These are phyloP conservation scores for Eutolmus rufibarbis DNA, from an alignment of 2,888 invertebrate species.

Conservation along the genomic window DNA sequence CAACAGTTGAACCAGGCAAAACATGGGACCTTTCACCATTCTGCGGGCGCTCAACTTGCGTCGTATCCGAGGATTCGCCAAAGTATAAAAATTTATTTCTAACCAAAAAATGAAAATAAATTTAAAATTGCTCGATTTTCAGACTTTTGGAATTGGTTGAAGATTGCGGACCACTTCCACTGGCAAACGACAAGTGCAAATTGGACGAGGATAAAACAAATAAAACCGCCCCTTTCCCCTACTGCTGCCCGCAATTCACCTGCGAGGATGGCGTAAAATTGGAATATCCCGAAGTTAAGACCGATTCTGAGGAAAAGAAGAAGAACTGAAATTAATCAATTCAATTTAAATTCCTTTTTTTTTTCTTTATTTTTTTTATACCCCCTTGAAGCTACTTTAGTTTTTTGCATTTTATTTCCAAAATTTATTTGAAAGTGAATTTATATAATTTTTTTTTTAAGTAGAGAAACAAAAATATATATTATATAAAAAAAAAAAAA, in stretches of 20 bases:
- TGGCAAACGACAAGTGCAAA: conserved; percentile 88
- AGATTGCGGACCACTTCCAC: conserved; percentile 87
- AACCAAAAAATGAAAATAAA: background rate
- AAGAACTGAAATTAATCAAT: conserved; percentile 7
- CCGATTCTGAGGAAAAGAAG: conserved; percentile 58
- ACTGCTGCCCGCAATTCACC: conserved; percentile 84
- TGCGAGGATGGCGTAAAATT: conserved; percentile 85
- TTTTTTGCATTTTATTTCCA: background rate
- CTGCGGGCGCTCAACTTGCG: conserved; percentile 90
- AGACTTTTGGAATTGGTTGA: conserved; percentile 84
- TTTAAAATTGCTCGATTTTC: background rate
- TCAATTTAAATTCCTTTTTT: background rate
- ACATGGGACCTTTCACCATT: conserved; percentile 87
- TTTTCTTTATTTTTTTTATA: background rate
- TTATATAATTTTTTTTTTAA: too few species aligned
- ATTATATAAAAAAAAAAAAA: too few species aligned
- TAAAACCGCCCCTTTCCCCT: conserved; percentile 87
- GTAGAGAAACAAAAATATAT: too few species aligned
- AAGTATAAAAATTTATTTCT: conserved; percentile 52
- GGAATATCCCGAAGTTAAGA: conserved; percentile 82
- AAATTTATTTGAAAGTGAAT: too few species aligned
- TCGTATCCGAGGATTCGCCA: conserved; percentile 76
- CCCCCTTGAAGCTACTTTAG: background rate
- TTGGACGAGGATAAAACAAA: conserved; percentile 85
- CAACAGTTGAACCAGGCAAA: conserved; percentile 85